phyloP scores from a whole-genome alignment of 2,888 invertebrate species.

The Blera fallax region DNA sequence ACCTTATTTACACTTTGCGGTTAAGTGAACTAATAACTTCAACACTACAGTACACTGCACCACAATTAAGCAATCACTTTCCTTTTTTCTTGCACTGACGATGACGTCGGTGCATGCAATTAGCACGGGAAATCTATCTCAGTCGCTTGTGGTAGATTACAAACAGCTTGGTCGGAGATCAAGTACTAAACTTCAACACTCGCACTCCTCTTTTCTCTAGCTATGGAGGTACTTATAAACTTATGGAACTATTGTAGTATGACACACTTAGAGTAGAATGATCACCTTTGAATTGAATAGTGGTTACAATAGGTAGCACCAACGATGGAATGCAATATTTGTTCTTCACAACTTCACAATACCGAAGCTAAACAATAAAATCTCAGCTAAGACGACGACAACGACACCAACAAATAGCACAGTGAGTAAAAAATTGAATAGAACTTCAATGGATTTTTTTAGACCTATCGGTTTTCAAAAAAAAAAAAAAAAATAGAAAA shows the following conservation, averaged over 20 bases:
- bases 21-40: slow-evolving; percentile 57
- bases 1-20: slow-evolving; percentile 59
- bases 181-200: slow-evolving; percentile 51
- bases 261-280: slow-evolving; percentile 62
- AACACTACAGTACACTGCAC: slow-evolving; percentile 23
- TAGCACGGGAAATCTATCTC: slow-evolving; percentile 43
- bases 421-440: slow-evolving; percentile 55
- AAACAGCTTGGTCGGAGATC: slow-evolving; percentile 48
- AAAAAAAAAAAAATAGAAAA: neutral
- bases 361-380: slow-evolving; percentile 35
- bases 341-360: slow-evolving; percentile 46
- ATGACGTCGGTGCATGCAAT: slow-evolving; percentile 25
- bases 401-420: slow-evolving; percentile 52
- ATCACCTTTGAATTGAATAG: slow-evolving; percentile 61
- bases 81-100: slow-evolving; percentile 47
- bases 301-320: slow-evolving; percentile 41
- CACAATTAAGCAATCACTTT: slow-evolving; percentile 66
- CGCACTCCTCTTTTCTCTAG: slow-evolving; percentile 54
- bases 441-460: slow-evolving; percentile 34
- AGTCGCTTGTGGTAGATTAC: slow-evolving; percentile 27
- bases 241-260: slow-evolving; percentile 41
- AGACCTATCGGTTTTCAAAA: slow-evolving; percentile 45
- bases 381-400: slow-evolving; percentile 7
- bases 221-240: slow-evolving; percentile 24
- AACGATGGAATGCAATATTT: slow-evolving; percentile 40